Percentiles rank a stretch among this genome's conserved stretches.
These are phyloP conservation scores for Gavialis gangeticus DNA, from an alignment of 2,113 vertebrate species.

Conservation along the genomic window DNA sequence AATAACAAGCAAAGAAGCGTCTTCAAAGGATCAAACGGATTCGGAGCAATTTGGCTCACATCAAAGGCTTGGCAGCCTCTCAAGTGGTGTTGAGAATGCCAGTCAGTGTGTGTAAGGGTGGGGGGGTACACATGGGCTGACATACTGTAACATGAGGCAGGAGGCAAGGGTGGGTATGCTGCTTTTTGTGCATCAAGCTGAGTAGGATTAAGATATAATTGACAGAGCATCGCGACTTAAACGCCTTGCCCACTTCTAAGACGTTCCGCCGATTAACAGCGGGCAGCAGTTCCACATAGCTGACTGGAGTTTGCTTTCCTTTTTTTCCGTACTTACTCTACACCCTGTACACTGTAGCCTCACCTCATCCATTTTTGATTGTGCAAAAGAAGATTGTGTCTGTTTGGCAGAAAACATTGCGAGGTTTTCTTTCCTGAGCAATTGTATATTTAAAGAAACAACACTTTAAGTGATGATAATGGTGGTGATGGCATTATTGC, in stretches of 20 bases:
- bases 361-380: background rate
- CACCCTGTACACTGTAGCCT: background rate
- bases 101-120: slow-evolving; percentile 70
- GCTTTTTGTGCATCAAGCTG: background rate
- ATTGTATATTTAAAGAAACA: background rate
- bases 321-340: background rate
- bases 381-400: background rate
- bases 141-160: slow-evolving; percentile 59
- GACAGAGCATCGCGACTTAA: slow-evolving; percentile 13
- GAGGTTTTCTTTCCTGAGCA: background rate
- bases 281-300: background rate
- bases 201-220: slow-evolving; percentile 30
- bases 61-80: slow-evolving; percentile 82
- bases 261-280: slow-evolving; percentile 4
- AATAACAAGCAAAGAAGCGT: slow-evolving; percentile 66
- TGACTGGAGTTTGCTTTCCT: background rate
- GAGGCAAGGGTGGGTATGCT: slow-evolving; percentile 31
- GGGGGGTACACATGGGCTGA: slow-evolving; percentile 40
- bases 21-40: slow-evolving; percentile 80
- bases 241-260: background rate
- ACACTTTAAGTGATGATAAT: background rate
- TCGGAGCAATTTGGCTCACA: slow-evolving; percentile 70
- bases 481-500: background rate
- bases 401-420: background rate
- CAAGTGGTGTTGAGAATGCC: slow-evolving; percentile 79